phyloP scores from a whole-genome alignment of 1,140 invertebrate species.

The Neoseiulus cucumeris region DNA sequence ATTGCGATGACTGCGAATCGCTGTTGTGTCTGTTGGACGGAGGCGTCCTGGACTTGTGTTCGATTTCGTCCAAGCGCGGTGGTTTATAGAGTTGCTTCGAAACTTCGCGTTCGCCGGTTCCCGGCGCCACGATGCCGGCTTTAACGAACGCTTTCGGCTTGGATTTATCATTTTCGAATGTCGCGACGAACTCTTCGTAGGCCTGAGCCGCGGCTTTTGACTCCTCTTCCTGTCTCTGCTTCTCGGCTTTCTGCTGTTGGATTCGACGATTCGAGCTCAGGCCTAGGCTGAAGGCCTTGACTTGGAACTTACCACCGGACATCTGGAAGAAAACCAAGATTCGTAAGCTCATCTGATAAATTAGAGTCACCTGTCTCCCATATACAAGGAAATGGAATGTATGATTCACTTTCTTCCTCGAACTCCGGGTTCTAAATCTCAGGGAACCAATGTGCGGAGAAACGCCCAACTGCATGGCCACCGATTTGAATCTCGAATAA shows the following conservation, averaged over 20 bases:
- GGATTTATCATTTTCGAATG: slow-evolving; percentile 65
- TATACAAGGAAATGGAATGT: no score
- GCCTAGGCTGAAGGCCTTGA: slow-evolving; percentile 5
- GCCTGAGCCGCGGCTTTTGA: slow-evolving; percentile 37
- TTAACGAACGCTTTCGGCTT: slow-evolving; percentile 84
- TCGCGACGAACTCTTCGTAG: slow-evolving; percentile 90
- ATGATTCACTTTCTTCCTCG: no score
- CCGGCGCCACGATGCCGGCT: slow-evolving; percentile 85
- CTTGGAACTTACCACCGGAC: slow-evolving; percentile 1
- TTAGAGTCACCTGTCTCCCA: no score
- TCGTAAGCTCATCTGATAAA: no score
- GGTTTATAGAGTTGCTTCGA: slow-evolving; percentile 72
- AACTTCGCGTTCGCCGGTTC: slow-evolving; percentile 72
- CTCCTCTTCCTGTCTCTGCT: slow-evolving; percentile 18
- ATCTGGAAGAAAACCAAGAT: not conserved
- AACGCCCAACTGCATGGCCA: no score
- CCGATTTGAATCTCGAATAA: no score
- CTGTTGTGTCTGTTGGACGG: slow-evolving; percentile 19
- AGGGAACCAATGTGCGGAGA: no score
- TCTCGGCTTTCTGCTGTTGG: slow-evolving; percentile 15
- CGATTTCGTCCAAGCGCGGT: slow-evolving; percentile 43
- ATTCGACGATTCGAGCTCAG: not conserved
- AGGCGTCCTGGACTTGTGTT: slow-evolving; percentile 34
- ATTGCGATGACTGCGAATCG: slow-evolving; percentile 16
- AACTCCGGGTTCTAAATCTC: no score